Base-by-base conservation (phyloP, 2,797 vertebrate genomes). In the Cheirogaleus major region DNA sequence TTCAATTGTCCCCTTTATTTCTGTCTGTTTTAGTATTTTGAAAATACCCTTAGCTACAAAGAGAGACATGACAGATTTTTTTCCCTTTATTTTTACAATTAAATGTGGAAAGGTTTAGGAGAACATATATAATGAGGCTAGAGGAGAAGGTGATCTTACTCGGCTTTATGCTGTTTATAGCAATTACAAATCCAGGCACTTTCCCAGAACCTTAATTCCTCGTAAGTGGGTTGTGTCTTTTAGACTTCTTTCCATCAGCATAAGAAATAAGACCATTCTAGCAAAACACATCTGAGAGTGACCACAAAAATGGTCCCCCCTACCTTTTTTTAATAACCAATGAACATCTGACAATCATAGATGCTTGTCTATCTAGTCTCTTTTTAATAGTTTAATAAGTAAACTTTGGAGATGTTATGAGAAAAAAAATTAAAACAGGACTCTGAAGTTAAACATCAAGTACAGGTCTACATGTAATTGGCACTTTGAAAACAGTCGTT, bases 321-420 rank as follows among this genome's bases (percentile, higher is more conserved):
- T 45, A 10, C 27, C 55, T 84, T 69, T 89, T 25, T 75, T 22
- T 3, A 73, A 82, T 30, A 85, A 52, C 2, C 52, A 95, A 25
- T 32, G 18, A 81, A 50, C 65, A 86, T 52, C 2, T 1, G 94
- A 45, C 1, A n/a, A 57, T 81, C 41, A 59, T n/a, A 95, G 23
- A 67, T 25, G 2, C 3, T 79, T 63, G 14, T 52, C 4, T 88
- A 4, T 80, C 22, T 92, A 8, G 30, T 57, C 5, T 72, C 22
- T 90, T 91, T 38, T 38, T 55, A 76, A 79, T 83, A 5, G 8
- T 88, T 97, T 52, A 96, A 67, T 67, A 11, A 91, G 23, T n/a
- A 89, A 94, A 89, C 12, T 52, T 1, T 81, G 18, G 17, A 85
- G 0, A 0, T 93, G 82, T 83, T 75, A 70, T 23, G 7, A 41